Conservation (phyloP, 2,113 vertebrate species). For the Hiodon tergisus region DNA sequence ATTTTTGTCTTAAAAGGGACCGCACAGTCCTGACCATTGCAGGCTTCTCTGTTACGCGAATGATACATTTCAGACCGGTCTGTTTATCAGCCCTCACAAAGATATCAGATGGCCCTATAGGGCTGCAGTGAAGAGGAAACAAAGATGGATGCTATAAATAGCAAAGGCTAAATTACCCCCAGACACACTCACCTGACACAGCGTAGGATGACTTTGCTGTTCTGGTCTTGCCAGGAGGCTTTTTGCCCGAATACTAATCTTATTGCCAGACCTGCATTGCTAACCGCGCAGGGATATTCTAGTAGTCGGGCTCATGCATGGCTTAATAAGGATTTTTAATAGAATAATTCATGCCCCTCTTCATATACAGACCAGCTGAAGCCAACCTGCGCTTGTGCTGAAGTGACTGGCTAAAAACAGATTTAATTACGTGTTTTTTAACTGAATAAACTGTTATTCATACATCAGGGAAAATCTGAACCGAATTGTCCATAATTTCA, state of each 20-base stretch:
- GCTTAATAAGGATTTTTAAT: not conserved
- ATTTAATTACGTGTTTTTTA: not conserved
- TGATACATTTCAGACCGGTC: slow-evolving; percentile 44
- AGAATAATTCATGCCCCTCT: not conserved
- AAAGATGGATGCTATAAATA: slow-evolving; percentile 26
- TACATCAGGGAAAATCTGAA: not conserved
- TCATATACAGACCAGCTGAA: not conserved
- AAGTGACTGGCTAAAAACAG: not conserved
- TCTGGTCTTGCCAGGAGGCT: not conserved
- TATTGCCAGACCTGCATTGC: not conserved
- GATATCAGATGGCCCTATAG: slow-evolving; percentile 9
- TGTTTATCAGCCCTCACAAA: slow-evolving; percentile 35
- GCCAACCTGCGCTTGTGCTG: not conserved
- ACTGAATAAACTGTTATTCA: not conserved
- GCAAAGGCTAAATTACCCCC: not conserved
- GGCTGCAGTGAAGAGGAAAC: slow-evolving; percentile 24
- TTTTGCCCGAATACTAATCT: not conserved
- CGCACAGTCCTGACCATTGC: not conserved
- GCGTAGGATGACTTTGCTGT: not conserved
- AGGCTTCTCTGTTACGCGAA: slow-evolving; percentile 24
- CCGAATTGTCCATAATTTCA: not conserved
- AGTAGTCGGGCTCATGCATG: not conserved
- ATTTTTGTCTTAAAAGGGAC: not conserved
- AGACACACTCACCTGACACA: not conserved
- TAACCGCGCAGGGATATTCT: too few relatives aligned